Conservation (phyloP, 2,113 vertebrate genomes). For the Prietella phreatophila region DNA sequence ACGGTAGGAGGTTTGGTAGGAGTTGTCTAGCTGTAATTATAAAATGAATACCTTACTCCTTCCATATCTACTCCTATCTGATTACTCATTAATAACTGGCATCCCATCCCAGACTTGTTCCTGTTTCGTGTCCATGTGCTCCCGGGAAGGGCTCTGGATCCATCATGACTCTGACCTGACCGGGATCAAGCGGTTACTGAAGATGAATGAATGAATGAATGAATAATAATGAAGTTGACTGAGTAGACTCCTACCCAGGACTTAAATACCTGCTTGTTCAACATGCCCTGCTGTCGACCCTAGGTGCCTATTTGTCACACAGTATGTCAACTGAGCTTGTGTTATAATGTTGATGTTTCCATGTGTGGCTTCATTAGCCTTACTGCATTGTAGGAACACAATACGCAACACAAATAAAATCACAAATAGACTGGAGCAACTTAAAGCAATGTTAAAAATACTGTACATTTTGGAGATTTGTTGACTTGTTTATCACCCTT, state of each 20-base stretch:
- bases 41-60: not conserved
- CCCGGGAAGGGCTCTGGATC: not conserved
- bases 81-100: constrained; percentile 17
- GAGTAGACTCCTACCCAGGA: not conserved
- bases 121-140: not conserved
- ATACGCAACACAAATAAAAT: not conserved
- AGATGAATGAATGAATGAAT: constrained; percentile 6
- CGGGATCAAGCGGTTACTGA: constrained; percentile 2
- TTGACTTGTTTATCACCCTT: not conserved
- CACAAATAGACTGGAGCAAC: not conserved
- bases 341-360: not conserved
- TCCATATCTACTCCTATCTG: not conserved
- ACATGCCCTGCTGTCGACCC: constrained; percentile 17
- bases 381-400: not conserved
- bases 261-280: not conserved
- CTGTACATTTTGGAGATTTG: not conserved
- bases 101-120: not conserved
- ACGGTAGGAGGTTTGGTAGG: not conserved
- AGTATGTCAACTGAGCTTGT: not conserved
- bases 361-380: not conserved
- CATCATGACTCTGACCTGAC: not conserved
- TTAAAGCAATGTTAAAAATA: not conserved
- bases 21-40: not conserved
- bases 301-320: not conserved
- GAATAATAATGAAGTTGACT: constrained; percentile 3